phyloP scores from a whole-genome alignment of 2,113 vertebrate species.

The Scatophagus argus region DNA sequence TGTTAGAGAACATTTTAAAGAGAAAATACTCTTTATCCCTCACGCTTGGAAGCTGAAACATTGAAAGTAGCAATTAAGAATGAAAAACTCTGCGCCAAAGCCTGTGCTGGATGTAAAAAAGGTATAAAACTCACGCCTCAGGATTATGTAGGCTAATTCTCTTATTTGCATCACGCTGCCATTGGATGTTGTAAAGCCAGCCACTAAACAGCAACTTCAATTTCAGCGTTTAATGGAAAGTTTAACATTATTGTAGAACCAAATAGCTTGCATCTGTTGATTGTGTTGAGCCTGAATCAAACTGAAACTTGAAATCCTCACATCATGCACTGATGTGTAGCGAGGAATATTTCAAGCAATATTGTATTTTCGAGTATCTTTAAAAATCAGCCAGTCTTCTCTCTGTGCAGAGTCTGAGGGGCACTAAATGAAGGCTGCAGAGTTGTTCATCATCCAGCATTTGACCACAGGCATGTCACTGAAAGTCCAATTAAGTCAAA shows the following conservation, averaged over 20 bases:
- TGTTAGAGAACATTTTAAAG: too few relatives aligned
- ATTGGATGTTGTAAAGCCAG: background rate
- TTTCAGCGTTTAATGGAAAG: conserved; percentile 12
- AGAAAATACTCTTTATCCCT: background rate
- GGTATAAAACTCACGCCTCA: background rate
- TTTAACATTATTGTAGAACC: conserved; percentile 9
- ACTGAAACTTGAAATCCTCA: background rate
- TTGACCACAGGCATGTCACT: conserved; percentile 67
- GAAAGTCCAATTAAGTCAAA: conserved; percentile 64
- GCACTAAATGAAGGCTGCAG: conserved; percentile 45
- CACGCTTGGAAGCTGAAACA: background rate
- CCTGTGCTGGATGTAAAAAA: background rate
- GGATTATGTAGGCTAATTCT: background rate
- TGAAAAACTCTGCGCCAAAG: background rate
- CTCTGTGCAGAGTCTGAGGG: conserved; percentile 10
- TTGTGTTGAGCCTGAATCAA: background rate
- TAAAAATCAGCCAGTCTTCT: background rate
- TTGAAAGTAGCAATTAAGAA: background rate
- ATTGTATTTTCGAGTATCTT: background rate
- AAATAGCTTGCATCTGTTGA: conserved; percentile 23
- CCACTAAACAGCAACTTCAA: conserved; percentile 25
- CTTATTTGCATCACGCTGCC: background rate
- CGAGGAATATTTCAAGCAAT: too few relatives aligned
- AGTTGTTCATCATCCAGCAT: conserved; percentile 51
- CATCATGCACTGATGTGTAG: background rate